Conservation (phyloP, 2,888 invertebrate genomes). For the Mallateleia sp. region DNA sequence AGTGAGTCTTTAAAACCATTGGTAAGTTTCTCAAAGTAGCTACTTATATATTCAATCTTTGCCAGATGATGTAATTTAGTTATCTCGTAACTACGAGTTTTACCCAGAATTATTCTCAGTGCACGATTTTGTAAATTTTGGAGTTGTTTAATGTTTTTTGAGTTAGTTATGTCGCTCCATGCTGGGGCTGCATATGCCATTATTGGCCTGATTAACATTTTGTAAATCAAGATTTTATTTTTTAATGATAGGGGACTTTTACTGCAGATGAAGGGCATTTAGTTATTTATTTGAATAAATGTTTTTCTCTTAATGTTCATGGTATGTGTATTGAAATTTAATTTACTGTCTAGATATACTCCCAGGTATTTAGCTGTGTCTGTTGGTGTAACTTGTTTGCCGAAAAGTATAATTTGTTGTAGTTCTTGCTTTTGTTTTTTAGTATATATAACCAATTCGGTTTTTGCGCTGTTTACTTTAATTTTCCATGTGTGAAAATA, state of each 20-base stretch:
- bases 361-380: conserved; percentile 78
- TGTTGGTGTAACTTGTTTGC: conserved; percentile 6
- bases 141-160: conserved; percentile 10
- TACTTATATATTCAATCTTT: conserved; percentile 4
- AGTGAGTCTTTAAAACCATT: neutral
- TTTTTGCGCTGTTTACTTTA: conserved; percentile 62
- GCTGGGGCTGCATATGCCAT: conserved; percentile 80
- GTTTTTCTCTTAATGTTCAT: conserved; percentile 20
- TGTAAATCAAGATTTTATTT: conserved; percentile 80
- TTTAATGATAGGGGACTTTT: conserved; percentile 41
- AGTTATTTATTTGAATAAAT: conserved; percentile 23
- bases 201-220: conserved; percentile 75
- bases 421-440: neutral
- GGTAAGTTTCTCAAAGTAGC: too few species aligned
- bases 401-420: neutral
- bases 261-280: conserved; percentile 43
- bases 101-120: conserved; percentile 38
- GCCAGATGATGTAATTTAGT: conserved; percentile 30
- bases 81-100: neutral
- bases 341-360: conserved; percentile 71
- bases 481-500: conserved; percentile 61
- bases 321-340: conserved; percentile 72
- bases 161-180: conserved; percentile 34
- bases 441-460: conserved; percentile 62
- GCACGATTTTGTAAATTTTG: conserved; percentile 60